Evolutionary conservation across 2,113 vertebrate species (phyloP).

Genomic region (Stomatorhinus ivindoensis): DNA sequence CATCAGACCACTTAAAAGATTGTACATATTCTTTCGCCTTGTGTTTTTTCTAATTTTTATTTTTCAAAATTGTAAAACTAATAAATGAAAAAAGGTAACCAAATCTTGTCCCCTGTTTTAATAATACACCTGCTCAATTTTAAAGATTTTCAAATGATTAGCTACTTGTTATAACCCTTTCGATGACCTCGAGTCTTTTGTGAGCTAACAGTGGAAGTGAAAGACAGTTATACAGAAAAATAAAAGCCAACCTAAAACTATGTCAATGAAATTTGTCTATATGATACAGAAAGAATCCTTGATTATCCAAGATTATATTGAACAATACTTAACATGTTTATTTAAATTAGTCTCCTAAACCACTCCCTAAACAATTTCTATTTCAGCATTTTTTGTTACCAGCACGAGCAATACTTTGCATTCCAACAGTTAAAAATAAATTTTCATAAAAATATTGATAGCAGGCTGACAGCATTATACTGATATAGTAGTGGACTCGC

Average conservation of each 20-base stretch:
- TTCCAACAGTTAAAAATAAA: background rate
- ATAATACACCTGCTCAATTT: background rate
- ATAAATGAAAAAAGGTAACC: slow-evolving; percentile 69
- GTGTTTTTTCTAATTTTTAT: slow-evolving; percentile 81
- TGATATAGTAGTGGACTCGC: background rate
- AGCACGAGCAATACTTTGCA: background rate
- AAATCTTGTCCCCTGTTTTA: background rate
- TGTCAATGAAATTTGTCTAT: background rate
- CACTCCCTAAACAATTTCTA: background rate
- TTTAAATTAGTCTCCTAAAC: background rate
- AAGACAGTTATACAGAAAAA: background rate
- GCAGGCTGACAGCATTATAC: background rate
- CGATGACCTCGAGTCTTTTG: background rate
- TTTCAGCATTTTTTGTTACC: background rate
- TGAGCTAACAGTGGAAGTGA: background rate
- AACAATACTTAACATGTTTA: background rate
- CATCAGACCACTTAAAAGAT: slow-evolving; percentile 68
- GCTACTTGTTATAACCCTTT: background rate
- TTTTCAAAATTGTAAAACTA: slow-evolving; percentile 88
- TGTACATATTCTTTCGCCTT: slow-evolving; percentile 86
- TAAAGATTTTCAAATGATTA: background rate
- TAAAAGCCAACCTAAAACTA: background rate
- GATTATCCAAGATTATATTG: background rate
- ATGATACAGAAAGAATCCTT: background rate
- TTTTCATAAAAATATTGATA: background rate